phyloP scores from a whole-genome alignment of 2,113 vertebrate genomes.

The Perca flavescens region DNA sequence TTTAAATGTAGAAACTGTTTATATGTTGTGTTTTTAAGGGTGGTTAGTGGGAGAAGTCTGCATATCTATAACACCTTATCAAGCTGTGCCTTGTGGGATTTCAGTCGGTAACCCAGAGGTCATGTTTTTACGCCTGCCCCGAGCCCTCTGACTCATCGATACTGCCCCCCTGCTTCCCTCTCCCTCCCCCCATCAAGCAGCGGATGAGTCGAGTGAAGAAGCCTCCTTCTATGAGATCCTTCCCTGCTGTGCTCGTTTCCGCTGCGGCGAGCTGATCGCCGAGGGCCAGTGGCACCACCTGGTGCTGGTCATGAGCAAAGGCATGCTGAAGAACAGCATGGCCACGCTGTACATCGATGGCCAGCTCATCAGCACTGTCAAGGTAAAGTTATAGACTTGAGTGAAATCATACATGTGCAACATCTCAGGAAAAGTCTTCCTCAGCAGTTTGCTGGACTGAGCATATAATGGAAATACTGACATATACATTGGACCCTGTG shows the following conservation, averaged over 20 bases:
- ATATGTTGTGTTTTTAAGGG: neutral
- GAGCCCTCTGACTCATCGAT: constrained; percentile 15
- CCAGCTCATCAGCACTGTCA: constrained; percentile 94
- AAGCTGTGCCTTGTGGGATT: neutral
- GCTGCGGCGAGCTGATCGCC: constrained; percentile 93
- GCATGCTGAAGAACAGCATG: constrained; percentile 99
- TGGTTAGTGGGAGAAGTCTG: neutral
- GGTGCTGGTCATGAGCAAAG: constrained; percentile 97
- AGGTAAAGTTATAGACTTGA: constrained; percentile 81
- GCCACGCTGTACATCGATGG: constrained; percentile 95
- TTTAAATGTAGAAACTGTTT: neutral
- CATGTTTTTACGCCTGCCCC: neutral
- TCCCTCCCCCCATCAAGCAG: constrained; percentile 74
- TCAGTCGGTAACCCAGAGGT: neutral
- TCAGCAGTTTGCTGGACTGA: neutral
- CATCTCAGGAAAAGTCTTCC: neutral
- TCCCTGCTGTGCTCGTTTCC: constrained; percentile 96
- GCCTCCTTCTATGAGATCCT: constrained; percentile 98
- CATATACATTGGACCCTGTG: neutral
- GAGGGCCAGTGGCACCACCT: constrained; percentile 99
- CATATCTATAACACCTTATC: neutral
- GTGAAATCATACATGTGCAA: neutral
- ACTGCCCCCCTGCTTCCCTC: neutral
- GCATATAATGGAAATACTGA: neutral
- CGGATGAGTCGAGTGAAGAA: constrained; percentile 96